Evolutionary conservation across 2,888 invertebrate genomes (phyloP).

Genomic region (Branchinecta sandiegonensis): DNA sequence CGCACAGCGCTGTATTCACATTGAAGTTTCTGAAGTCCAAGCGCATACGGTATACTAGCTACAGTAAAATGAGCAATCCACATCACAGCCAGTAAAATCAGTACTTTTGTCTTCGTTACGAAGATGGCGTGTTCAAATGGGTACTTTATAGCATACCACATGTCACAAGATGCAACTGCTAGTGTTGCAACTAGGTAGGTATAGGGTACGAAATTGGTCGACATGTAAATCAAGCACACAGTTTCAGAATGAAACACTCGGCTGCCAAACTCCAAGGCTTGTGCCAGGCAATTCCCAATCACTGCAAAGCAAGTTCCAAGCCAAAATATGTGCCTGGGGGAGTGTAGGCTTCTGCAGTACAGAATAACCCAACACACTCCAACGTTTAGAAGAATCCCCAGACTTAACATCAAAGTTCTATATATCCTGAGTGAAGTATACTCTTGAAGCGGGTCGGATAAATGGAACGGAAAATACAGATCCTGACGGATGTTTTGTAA

Average conservation of each 20-base stretch:
- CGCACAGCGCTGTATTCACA: slow-evolving; percentile 3
- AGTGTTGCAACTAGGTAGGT: background rate
- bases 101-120: background rate
- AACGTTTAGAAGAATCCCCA: background rate
- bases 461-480: background rate
- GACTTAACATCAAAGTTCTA: background rate
- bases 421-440: background rate
- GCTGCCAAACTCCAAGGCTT: background rate
- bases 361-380: slow-evolving; percentile 1
- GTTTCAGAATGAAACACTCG: background rate
- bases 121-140: background rate
- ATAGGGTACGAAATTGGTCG: background rate
- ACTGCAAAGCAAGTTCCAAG: slow-evolving; percentile 9
- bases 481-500: background rate
- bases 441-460: background rate
- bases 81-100: background rate
- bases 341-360: background rate
- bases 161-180: background rate
- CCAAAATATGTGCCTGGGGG: slow-evolving; percentile 14
- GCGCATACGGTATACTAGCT: background rate
- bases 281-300: background rate
- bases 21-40: slow-evolving; percentile 6
- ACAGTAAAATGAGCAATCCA: background rate
- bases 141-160: background rate
- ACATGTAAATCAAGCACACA: background rate